Evolutionary conservation across 2,888 invertebrate genomes (phyloP).

Genomic region (Phanerotoma sp.): DNA sequence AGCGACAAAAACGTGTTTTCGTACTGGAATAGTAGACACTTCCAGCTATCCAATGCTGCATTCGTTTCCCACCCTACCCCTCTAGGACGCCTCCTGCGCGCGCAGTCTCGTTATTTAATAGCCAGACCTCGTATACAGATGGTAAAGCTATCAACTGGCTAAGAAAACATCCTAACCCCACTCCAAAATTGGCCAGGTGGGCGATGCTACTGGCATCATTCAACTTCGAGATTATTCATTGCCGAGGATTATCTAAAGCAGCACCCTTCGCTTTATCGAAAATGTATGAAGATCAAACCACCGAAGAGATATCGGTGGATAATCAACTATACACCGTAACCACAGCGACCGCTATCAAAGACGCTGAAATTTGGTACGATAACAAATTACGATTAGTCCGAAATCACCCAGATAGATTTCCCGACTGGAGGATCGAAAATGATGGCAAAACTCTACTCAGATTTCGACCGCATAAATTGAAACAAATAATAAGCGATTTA

Average conservation of each 20-base stretch:
- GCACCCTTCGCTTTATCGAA: not conserved
- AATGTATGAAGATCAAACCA: not conserved
- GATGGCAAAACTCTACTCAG: not conserved
- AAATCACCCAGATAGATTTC: not conserved
- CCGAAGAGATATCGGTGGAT: not conserved
- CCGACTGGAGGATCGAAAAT: slow-evolving; percentile 13
- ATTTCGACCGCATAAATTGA: not conserved
- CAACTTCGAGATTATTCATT: not conserved
- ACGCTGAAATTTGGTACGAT: too few relatives aligned
- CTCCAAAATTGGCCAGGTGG: not conserved
- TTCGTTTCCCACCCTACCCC: too few relatives aligned
- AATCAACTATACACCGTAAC: not conserved
- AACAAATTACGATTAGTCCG: slow-evolving; percentile 12
- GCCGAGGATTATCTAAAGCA: not conserved
- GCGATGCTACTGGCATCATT: not conserved
- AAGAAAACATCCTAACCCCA: slow-evolving; percentile 12
- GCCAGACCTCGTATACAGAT: too few relatives aligned
- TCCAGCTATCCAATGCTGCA: too few relatives aligned
- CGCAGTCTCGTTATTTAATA: too few relatives aligned
- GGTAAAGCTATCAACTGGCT: slow-evolving; percentile 26
- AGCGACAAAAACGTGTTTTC: too few relatives aligned
- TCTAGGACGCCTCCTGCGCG: too few relatives aligned
- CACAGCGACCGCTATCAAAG: too few relatives aligned
- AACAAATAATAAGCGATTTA: not conserved
- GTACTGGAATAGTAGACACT: too few relatives aligned